Evolutionary conservation across 1,140 invertebrate genomes (phyloP).

Genomic region (Conus betulinus): DNA sequence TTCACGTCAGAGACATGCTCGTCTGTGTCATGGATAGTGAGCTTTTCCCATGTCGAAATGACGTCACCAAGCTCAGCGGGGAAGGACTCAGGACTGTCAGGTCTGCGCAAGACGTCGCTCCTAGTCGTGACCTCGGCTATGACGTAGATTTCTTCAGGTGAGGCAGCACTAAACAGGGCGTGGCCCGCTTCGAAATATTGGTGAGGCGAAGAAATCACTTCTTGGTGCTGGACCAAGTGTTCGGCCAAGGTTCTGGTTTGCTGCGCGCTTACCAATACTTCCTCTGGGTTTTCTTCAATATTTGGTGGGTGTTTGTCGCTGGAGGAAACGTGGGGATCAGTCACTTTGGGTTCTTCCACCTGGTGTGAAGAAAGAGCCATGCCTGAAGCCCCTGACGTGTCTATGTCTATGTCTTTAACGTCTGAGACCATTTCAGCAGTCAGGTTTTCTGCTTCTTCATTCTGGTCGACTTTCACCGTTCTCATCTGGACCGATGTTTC

Average conservation of each 20-base stretch:
- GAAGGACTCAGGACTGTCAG: conserved; percentile 34
- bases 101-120: not conserved
- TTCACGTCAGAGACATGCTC: not conserved
- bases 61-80: conserved; percentile 7
- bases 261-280: not conserved
- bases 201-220: conserved; percentile 8
- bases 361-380: no score
- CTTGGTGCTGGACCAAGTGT: not conserved
- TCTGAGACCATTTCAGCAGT: no score
- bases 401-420: no score
- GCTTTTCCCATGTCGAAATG: not conserved
- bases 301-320: no score
- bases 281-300: not conserved
- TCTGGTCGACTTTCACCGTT: no score
- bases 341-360: no score
- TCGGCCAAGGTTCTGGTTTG: conserved; percentile 20
- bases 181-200: conserved; percentile 8
- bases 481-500: not conserved
- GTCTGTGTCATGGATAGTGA: not conserved
- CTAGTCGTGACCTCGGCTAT: conserved; percentile 17
- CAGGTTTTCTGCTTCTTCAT: no score
- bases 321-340: no score
- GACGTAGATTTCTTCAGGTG: conserved; percentile 4
- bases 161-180: not conserved
- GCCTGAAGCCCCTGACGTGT: no score